Evolutionary conservation across 2,888 invertebrate species (phyloP), one percentile per base, ranked within the genome.

Genomic region (Phragmatobia fuliginosa): DNA sequence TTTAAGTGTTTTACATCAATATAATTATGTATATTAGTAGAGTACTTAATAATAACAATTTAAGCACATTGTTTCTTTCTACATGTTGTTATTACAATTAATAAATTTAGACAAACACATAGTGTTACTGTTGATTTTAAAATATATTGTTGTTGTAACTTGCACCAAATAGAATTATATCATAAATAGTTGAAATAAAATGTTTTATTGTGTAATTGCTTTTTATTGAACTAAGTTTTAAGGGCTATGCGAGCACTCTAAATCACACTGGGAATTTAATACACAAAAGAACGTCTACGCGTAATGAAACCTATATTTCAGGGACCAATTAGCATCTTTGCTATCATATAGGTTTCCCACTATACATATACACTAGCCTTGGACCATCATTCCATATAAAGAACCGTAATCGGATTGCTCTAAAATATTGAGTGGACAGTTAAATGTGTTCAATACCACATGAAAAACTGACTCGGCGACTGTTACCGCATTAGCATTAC

Each of bases 131-230:
- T 82, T 83, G 74, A 85, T 83, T 87, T 87, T 83, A 73, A 62
- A 66, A 72, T 78, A 83, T 78, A 83, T 85, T 79, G 75, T 86
- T 86, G 85, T 88, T 89, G 83, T 88, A 77, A 85, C 76, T 83
- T 68, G 82, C 89, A 88, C 90, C 86, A 87, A 88, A 89, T 87
- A 86, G 73, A 79, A 82, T 78, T 79, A 78, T 80, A 69, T 81
- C 80, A 77, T 64, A 64, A n/a, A 52, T 83, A 76, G 77, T 83
- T 83, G 70, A 82, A 85, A 83, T 85, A 86, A 85, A 84, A 80
- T 78, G 77, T 78, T 81, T 76, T 78, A 71, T 68, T 41, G 56
- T 32, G 14, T 68, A 38, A 28, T 56, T 10, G 38, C 49, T 68
- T 49, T 56, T 73, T 59, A 60, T 62, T 18, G 18, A 25, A 10